These are phyloP conservation scores for Capreolus pygargus DNA, from an alignment of 2,113 vertebrate species.

Conservation along the genomic window DNA sequence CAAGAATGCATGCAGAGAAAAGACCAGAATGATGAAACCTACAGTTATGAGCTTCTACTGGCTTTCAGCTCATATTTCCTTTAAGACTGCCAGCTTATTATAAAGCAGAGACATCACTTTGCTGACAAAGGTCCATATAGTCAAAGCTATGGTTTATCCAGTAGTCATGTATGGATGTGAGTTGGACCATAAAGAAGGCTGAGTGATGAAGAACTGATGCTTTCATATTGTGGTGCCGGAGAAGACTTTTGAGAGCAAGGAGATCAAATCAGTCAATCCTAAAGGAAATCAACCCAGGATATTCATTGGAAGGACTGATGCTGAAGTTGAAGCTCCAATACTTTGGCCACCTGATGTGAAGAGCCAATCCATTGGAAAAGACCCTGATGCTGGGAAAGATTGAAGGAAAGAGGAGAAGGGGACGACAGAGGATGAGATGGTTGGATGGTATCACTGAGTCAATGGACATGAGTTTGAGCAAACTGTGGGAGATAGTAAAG, in stretches of 20 bases:
- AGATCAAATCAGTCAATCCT: background rate
- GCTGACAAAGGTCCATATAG: background rate
- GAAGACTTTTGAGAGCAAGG: background rate
- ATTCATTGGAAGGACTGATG: background rate
- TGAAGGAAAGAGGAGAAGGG: background rate
- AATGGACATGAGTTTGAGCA: background rate
- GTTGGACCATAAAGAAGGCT: background rate
- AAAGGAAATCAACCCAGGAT: background rate
- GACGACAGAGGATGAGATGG: background rate
- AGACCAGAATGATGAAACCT: background rate
- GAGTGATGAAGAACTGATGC: background rate
- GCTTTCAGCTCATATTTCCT: background rate
- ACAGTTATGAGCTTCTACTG: background rate
- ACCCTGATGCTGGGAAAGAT: background rate
- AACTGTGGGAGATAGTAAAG: background rate
- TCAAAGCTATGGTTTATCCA: background rate
- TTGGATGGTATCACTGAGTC: background rate
- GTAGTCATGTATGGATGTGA: background rate
- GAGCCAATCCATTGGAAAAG: background rate
- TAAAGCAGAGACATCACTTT: background rate
- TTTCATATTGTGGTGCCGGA: background rate
- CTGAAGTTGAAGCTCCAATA: background rate
- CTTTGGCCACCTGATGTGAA: background rate
- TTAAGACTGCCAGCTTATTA: background rate
- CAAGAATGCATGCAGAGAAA: background rate